These are phyloP conservation scores for Eira barbara DNA, from an alignment of 2,113 vertebrate species.

Conservation along the genomic window DNA sequence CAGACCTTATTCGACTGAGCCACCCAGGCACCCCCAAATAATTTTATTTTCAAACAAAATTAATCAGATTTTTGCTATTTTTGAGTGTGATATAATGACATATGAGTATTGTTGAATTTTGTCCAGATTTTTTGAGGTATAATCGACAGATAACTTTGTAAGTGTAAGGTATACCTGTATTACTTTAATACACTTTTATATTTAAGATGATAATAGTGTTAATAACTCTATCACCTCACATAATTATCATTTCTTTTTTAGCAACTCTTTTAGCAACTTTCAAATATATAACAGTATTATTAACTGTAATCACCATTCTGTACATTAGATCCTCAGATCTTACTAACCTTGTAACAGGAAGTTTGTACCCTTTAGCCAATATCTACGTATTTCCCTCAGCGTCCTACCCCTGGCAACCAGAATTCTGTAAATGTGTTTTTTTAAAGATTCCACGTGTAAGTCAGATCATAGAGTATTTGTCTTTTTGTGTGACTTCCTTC, in stretches of 20 bases:
- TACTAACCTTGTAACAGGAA: not conserved
- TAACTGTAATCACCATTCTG: not conserved
- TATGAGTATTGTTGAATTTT: not conserved
- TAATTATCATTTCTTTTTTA: not conserved
- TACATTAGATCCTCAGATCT: not conserved
- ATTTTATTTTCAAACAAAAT: not conserved
- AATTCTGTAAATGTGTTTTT: not conserved
- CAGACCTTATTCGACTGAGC: not conserved
- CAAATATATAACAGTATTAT: not conserved
- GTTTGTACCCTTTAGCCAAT: not conserved
- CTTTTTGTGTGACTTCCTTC: not conserved
- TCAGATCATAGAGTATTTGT: not conserved
- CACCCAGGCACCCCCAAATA: not conserved
- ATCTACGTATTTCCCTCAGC: not conserved
- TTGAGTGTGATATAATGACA: not conserved
- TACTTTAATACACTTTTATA: not conserved
- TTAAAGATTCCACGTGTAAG: not conserved
- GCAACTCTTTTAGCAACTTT: not conserved
- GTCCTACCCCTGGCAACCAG: not conserved
- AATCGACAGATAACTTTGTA: not conserved
- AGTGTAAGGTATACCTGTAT: not conserved
- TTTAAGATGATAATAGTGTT: not conserved
- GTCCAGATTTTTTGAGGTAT: not conserved
- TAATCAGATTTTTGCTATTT: not conserved
- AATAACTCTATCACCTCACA: not conserved